Percentiles rank a stretch among this genome's conserved stretches.
phyloP scores from a whole-genome alignment of 1,140 invertebrate genomes.

The Heliothis subflexa region DNA sequence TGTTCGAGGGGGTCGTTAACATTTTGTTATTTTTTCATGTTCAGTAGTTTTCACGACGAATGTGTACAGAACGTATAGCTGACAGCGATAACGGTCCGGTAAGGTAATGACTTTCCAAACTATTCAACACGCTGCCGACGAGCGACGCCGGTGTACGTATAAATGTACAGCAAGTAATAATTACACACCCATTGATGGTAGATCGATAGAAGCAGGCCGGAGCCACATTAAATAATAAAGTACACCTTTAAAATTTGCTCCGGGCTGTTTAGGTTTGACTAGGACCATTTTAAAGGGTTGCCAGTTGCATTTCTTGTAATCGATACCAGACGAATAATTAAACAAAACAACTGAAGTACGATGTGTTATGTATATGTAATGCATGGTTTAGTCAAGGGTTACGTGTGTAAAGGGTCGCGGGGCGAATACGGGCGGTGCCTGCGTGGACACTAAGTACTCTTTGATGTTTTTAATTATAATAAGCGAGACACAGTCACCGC shows the following conservation, averaged over 20 bases:
- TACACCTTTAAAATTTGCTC: slow-evolving; percentile 63
- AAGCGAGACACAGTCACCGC: neutral
- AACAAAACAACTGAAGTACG: slow-evolving; percentile 56
- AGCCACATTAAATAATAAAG: slow-evolving; percentile 61
- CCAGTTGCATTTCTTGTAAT: slow-evolving; percentile 62
- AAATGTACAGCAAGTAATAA: slow-evolving; percentile 61
- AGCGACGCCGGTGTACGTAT: slow-evolving; percentile 49
- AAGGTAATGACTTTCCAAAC: slow-evolving; percentile 72
- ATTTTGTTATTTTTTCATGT: slow-evolving; percentile 69
- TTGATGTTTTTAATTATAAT: slow-evolving; percentile 33
- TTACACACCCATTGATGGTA: slow-evolving; percentile 62
- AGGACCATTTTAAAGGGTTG: slow-evolving; percentile 62
- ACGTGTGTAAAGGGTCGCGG: slow-evolving; percentile 17
- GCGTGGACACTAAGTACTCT: slow-evolving; percentile 13
- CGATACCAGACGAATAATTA: slow-evolving; percentile 71
- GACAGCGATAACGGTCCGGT: slow-evolving; percentile 60
- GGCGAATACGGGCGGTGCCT: neutral
- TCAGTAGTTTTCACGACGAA: slow-evolving; percentile 68
- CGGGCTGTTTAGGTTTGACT: slow-evolving; percentile 63
- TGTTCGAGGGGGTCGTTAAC: slow-evolving; percentile 72
- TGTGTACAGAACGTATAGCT: slow-evolving; percentile 61
- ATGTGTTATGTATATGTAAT: slow-evolving; percentile 40
- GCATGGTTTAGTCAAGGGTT: slow-evolving; percentile 39
- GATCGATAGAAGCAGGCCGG: slow-evolving; percentile 64
- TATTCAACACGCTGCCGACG: slow-evolving; percentile 58